phyloP scores from a whole-genome alignment of 2,113 vertebrate genomes.

The Atlantisia rogersi region DNA sequence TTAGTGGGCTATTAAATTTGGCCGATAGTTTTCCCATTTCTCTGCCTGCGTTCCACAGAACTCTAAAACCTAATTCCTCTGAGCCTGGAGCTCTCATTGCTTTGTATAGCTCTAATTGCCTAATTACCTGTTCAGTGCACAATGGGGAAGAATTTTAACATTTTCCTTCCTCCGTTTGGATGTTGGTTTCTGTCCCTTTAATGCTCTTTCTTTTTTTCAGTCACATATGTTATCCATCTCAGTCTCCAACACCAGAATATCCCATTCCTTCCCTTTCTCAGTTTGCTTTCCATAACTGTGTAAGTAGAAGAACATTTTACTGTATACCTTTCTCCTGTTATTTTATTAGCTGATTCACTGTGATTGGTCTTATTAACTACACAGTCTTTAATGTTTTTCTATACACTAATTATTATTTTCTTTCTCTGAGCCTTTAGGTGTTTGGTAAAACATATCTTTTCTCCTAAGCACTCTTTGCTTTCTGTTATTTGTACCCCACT shows the following conservation, averaged over 20 bases:
- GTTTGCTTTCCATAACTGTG: background rate
- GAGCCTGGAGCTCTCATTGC: background rate
- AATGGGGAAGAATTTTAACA: background rate
- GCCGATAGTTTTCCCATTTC: background rate
- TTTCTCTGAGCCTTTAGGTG: background rate
- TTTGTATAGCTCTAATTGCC: conserved; percentile 6
- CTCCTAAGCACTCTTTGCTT: background rate
- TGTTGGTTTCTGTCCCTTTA: background rate
- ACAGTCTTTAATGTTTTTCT: background rate
- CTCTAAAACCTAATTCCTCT: background rate
- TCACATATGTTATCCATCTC: background rate
- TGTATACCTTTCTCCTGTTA: background rate
- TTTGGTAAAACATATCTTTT: background rate
- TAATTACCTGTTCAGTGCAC: background rate
- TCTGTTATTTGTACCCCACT: background rate
- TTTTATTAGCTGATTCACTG: conserved; percentile 4
- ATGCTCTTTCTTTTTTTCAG: background rate
- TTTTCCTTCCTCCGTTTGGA: background rate
- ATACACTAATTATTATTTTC: background rate
- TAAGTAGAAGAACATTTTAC: background rate
- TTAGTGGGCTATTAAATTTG: background rate
- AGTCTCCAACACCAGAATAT: background rate
- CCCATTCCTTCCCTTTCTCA: background rate
- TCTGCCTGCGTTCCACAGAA: background rate
- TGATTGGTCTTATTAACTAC: background rate